Conservation (phyloP, 2,888 invertebrate species). For the Protophormia terraenovae region DNA sequence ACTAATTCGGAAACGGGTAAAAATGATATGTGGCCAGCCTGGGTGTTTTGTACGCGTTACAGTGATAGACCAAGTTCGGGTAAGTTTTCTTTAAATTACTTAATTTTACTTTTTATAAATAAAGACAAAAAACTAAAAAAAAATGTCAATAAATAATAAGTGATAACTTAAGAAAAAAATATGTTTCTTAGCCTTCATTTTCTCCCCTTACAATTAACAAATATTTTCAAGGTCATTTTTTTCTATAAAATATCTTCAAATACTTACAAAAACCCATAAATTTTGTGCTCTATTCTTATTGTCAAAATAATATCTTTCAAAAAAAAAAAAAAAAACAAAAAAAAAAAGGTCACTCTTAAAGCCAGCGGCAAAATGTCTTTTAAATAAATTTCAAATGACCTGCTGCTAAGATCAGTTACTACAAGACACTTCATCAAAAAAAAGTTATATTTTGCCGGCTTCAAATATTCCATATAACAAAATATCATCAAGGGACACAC, state of each 20-base stretch:
- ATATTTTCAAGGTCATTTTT: no score
- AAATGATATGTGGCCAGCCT: slow-evolving; percentile 92
- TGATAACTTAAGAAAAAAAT: no score
- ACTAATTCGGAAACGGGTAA: slow-evolving; percentile 79
- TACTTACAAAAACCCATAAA: slow-evolving; percentile 19
- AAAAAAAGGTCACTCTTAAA: slow-evolving; percentile 54
- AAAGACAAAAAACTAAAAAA: neutral
- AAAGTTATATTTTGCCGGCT: slow-evolving; percentile 59
- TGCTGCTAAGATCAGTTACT: slow-evolving; percentile 53
- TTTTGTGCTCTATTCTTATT: slow-evolving; percentile 23
- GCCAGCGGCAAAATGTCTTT: slow-evolving; percentile 52
- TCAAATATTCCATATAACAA: slow-evolving; percentile 37
- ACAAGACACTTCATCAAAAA: slow-evolving; percentile 27
- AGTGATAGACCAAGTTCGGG: slow-evolving; percentile 94
- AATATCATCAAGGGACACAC: slow-evolving; percentile 2
- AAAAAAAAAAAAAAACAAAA: neutral
- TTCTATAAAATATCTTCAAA: neutral
- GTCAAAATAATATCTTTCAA: slow-evolving; percentile 3
- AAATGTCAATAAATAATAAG: no score
- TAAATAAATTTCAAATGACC: slow-evolving; percentile 33
- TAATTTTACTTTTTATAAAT: no score
- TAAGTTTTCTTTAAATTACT: no score
- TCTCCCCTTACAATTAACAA: no score
- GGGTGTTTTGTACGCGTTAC: slow-evolving; percentile 99
- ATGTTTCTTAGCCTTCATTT: slow-evolving; percentile 24